phyloP scores from a whole-genome alignment of 2,888 invertebrate species.

The Drosophila atripex region DNA sequence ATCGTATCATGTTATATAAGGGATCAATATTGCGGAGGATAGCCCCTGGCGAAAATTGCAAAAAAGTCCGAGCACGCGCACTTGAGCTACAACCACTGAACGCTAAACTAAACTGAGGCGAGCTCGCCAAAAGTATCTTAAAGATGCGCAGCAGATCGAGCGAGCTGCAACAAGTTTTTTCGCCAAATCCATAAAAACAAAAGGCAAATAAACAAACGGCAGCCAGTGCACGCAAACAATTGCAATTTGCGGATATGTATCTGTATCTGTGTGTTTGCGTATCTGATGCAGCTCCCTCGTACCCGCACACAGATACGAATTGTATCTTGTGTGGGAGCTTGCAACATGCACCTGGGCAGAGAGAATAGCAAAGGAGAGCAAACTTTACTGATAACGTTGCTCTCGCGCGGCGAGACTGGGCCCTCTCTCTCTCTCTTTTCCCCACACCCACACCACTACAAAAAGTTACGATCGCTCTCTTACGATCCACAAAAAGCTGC shows the following conservation, averaged over 20 bases:
- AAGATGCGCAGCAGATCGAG: slow-evolving; percentile 70
- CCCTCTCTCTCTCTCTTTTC: slow-evolving; percentile 14
- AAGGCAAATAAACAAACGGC: slow-evolving; percentile 72
- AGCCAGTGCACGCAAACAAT: slow-evolving; percentile 52
- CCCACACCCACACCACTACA: slow-evolving; percentile 14
- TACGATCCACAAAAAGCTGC: slow-evolving; percentile 71
- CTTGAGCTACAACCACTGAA: slow-evolving; percentile 80
- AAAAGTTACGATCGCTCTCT: slow-evolving; percentile 55
- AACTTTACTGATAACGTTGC: slow-evolving; percentile 17
- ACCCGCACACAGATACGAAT: slow-evolving; percentile 14
- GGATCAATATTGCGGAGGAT: slow-evolving; percentile 24
- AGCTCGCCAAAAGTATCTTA: slow-evolving; percentile 61
- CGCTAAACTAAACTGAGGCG: slow-evolving; percentile 75
- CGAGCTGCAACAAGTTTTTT: slow-evolving; percentile 66
- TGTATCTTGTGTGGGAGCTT: slow-evolving; percentile 48
- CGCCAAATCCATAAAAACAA: slow-evolving; percentile 51
- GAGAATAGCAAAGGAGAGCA: slow-evolving; percentile 12
- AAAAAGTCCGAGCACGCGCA: slow-evolving; percentile 70
- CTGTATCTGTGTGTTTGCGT: slow-evolving; percentile 41
- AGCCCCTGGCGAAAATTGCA: slow-evolving; percentile 12
- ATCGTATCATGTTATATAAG: slow-evolving; percentile 6
- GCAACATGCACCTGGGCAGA: slow-evolving; percentile 62
- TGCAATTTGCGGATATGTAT: slow-evolving; percentile 31
- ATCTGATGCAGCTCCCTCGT: slow-evolving; percentile 38
- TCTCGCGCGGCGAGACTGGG: slow-evolving; percentile 25